Evolutionary conservation across 1,140 invertebrate genomes (phyloP).

Genomic region (Drosophila truncata): DNA sequence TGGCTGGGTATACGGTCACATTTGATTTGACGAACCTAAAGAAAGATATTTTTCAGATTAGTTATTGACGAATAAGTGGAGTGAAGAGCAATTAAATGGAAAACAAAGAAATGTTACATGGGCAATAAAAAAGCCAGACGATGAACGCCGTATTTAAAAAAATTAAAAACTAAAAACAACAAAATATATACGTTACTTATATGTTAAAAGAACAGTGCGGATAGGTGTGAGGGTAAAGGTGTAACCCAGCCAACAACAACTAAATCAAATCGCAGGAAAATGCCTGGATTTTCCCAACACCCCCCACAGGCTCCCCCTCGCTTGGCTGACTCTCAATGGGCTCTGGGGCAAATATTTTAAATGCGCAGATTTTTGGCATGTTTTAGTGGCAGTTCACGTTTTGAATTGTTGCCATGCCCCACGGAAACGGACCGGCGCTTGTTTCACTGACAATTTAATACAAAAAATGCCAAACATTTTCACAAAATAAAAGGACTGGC

Average conservation of each 20-base stretch:
- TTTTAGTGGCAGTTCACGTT: constrained; percentile 82
- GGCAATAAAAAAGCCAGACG: constrained; percentile 34
- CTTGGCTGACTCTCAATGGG: constrained; percentile 76
- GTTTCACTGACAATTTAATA: constrained; percentile 83
- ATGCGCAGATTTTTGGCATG: constrained; percentile 82
- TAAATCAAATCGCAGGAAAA: constrained; percentile 82
- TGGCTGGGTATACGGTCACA: constrained; percentile 14
- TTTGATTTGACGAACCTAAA: constrained; percentile 54
- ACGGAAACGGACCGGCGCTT: constrained; percentile 44
- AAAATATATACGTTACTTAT: not conserved
- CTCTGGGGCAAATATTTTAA: constrained; percentile 83
- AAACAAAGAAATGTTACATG: constrained; percentile 43
- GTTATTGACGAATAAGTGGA: constrained; percentile 52
- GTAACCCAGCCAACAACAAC: constrained; percentile 59
- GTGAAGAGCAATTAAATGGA: constrained; percentile 52
- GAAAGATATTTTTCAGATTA: constrained; percentile 66
- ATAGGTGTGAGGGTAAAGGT: constrained; percentile 36
- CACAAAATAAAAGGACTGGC: constrained; percentile 49
- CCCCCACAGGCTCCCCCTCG: constrained; percentile 10
- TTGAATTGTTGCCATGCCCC: constrained; percentile 75
- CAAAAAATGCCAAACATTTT: constrained; percentile 79
- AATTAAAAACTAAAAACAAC: constrained; percentile 18
- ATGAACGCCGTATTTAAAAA: constrained; percentile 40
- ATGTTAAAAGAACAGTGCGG: constrained; percentile 9
- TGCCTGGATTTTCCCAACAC: constrained; percentile 37